Conservation (phyloP, 2,888 invertebrate genomes). For the Tigriopus californicus region DNA sequence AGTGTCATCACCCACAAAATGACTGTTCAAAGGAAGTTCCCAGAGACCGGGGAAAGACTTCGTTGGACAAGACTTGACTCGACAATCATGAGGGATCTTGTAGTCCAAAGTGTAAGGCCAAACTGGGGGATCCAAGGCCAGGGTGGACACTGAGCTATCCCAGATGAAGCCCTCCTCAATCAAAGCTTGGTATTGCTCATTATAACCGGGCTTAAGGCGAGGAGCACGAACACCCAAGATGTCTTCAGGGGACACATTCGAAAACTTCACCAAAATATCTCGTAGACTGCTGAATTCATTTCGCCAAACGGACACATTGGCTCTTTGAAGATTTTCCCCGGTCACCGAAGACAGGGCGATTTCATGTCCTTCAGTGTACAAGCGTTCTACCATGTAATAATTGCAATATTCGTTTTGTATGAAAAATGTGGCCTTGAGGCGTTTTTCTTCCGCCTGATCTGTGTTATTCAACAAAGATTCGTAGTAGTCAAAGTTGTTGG, state of each 20-base stretch:
- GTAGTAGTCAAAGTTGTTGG: slow-evolving; percentile 74
- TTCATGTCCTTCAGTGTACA: slow-evolving; percentile 76
- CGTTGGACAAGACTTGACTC: slow-evolving; percentile 74
- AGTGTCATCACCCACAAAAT: slow-evolving; percentile 58
- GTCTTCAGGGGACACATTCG: slow-evolving; percentile 43
- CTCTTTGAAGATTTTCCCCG: slow-evolving; percentile 22
- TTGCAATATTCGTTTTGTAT: slow-evolving; percentile 74
- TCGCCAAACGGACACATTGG: slow-evolving; percentile 46
- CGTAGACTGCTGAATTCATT: slow-evolving; percentile 87
- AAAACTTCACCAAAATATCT: slow-evolving; percentile 59
- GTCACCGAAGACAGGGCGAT: slow-evolving; percentile 43
- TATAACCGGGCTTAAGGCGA: slow-evolving; percentile 74
- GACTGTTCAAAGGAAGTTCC: slow-evolving; percentile 77
- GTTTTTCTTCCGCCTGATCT: slow-evolving; percentile 70
- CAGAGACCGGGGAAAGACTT: slow-evolving; percentile 53
- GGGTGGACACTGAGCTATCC: slow-evolving; percentile 75
- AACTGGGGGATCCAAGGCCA: slow-evolving; percentile 54
- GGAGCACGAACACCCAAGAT: slow-evolving; percentile 73
- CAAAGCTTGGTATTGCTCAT: slow-evolving; percentile 76
- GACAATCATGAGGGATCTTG: slow-evolving; percentile 79
- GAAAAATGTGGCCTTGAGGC: slow-evolving; percentile 78
- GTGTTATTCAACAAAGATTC: slow-evolving; percentile 54
- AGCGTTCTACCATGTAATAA: slow-evolving; percentile 74
- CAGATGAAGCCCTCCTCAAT: slow-evolving; percentile 82
- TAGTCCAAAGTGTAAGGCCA: slow-evolving; percentile 92